Evolutionary conservation across 2,888 invertebrate species (phyloP), one percentile per base, ranked within the genome.

Genomic region (Chironomus riparius): DNA sequence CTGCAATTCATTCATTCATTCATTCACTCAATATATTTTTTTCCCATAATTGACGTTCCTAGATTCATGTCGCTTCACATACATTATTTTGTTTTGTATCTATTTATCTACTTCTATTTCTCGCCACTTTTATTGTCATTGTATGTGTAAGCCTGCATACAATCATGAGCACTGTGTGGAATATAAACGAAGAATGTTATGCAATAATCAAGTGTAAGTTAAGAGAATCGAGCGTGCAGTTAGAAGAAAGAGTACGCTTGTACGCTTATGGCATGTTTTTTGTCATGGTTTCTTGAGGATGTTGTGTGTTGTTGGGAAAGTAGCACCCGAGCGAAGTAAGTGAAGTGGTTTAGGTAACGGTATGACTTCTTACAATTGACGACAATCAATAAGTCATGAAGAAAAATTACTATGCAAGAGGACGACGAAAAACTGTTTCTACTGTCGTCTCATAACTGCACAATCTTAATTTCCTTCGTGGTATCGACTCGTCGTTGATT

Each of bases 271-370:
- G 38, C 68, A 68, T 47, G 47, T 68, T 56, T 38, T 47, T n/a
- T 21, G 71, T 56, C 15, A 70, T 47, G 47, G 70, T 47, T 70
- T 47, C 24, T 50, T 50, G 71, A 56, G 71, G 71, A 71, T 71
- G 71, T 56, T n/a, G 18, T 56, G 56, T 56, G 18, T 38, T 38
- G 56, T 71, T 71, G 71, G 47, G 71, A 71, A 71, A 71, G 71
- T 71, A 56, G 71, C 71, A 47, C 70, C 28, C 47, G 5, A 56
- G 47, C 56, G 56, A 38, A 10, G 38, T 38, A 38, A 65, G 65
- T 65, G 65, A 65, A 65, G 65, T 65, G 65, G 65, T 65, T 65
- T 65, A 65, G 65, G 65, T 50, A 71, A 71, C 71, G 71, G 71
- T 56, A 71, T 56, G 24, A 65, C 56, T 47, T 61, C 15, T 21